These are phyloP conservation scores for Torymus tubicola DNA, from an alignment of 2,888 invertebrate species.

Conservation along the genomic window DNA sequence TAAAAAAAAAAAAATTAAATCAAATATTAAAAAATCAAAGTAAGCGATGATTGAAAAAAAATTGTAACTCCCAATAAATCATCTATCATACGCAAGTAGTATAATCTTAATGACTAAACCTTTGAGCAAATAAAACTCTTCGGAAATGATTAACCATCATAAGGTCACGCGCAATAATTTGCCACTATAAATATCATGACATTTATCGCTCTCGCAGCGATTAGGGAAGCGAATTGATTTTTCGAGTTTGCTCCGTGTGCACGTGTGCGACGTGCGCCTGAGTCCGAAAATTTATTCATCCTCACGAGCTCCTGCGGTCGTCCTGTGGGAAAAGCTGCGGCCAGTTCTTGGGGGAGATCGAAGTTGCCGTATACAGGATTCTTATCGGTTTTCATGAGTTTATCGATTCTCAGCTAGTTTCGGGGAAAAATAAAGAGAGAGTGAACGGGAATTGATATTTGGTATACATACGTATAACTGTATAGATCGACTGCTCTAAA, in stretches of 20 bases:
- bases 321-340: slow-evolving; percentile 52
- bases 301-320: slow-evolving; percentile 53
- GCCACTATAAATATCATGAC: slow-evolving; percentile 25
- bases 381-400: slow-evolving; percentile 39
- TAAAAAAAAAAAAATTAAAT: too few relatives aligned
- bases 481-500: not conserved
- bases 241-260: slow-evolving; percentile 34
- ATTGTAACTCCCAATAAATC: too few relatives aligned
- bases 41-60: too few relatives aligned
- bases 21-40: too few relatives aligned
- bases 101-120: too few relatives aligned
- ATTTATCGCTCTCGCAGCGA: slow-evolving; percentile 13
- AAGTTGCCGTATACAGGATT: not conserved
- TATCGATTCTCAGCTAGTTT: slow-evolving; percentile 30
- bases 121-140: not conserved
- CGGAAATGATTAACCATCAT: not conserved
- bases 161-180: slow-evolving; percentile 1
- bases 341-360: slow-evolving; percentile 2
- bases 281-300: slow-evolving; percentile 57
- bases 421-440: slow-evolving; percentile 5
- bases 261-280: not conserved
- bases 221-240: slow-evolving; percentile 37
- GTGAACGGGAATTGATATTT: slow-evolving; percentile 14
- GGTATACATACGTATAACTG: not conserved
- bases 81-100: too few relatives aligned